Evolutionary conservation across 2,888 invertebrate species (phyloP), one percentile per base, ranked within the genome.

Genomic region (Vandiemenella viatica): DNA sequence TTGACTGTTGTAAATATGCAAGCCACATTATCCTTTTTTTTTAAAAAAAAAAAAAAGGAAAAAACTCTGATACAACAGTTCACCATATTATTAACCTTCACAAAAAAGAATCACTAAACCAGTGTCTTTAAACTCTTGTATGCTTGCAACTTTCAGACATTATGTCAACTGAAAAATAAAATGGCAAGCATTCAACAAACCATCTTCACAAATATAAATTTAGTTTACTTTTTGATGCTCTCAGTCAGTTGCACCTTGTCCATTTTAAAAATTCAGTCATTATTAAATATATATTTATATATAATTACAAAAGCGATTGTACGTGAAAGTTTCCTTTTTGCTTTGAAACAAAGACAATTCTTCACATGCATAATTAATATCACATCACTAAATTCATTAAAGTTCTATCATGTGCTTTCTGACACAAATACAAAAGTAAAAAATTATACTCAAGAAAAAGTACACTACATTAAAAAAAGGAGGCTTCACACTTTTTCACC

Each of bases 401-500:
- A 4, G 32, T 32, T n/a, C n/a, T n/a, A n/a, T n/a, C 5, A 4
- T 32, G 32, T 32, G 32, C 32, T 32, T n/a, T 13, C 32, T 13
- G 32, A 4, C 32, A 32, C 32, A 4, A 32, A 32, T n/a, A n/a
- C n/a, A n/a, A n/a, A n/a, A n/a, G n/a, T n/a, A n/a, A n/a, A n/a
- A n/a, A n/a, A n/a, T n/a, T n/a, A n/a, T n/a, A n/a, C n/a, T n/a
- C 32, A 32, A 3, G 2, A 32, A 32, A 32, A 32, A 13, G 32
- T 32, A n/a, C n/a, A 2, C n/a, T n/a, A 32, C 32, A 32, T 23
- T 8, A 13, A 10, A 32, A 32, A 32, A 10, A 32, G 32, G n/a
- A 32, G 32, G 32, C 32, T 13, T 13, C n/a, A 32, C 10, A 32
- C 3, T 10, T 32, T 32, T n/a, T 37, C 45, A 37, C 52, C 52